phyloP scores from a whole-genome alignment of 2,113 vertebrate species.

The Microtus ochrogaster region DNA sequence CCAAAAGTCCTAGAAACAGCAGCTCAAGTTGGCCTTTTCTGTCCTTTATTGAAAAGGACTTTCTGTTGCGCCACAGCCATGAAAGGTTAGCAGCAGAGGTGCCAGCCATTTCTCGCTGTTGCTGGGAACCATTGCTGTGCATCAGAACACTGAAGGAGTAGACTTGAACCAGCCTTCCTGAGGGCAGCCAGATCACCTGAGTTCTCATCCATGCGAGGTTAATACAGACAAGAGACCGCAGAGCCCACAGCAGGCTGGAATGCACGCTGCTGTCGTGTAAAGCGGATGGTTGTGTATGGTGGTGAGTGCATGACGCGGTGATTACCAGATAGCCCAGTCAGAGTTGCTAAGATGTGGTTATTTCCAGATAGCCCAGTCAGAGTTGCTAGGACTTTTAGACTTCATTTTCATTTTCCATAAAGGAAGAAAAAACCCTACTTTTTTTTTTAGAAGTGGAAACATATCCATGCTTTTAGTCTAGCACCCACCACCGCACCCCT shows the following conservation, averaged over 20 bases:
- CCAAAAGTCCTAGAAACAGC: background rate
- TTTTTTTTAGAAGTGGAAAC: background rate
- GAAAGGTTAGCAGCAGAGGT: background rate
- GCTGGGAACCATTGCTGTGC: background rate
- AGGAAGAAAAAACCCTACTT: background rate
- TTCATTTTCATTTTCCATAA: conserved; percentile 48
- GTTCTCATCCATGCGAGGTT: background rate
- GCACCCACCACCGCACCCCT: background rate
- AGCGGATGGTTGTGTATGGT: background rate
- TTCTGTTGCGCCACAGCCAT: background rate
- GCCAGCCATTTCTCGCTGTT: background rate
- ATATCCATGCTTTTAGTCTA: background rate
- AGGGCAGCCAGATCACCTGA: background rate
- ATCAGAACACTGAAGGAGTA: background rate
- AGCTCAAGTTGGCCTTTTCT: conserved; percentile 14
- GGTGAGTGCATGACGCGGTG: background rate
- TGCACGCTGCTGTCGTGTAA: background rate
- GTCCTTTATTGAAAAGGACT: background rate
- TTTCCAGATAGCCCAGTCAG: conserved; percentile 32
- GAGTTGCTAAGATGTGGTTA: background rate
- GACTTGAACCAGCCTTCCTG: background rate
- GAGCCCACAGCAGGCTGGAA: background rate
- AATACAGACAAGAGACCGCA: background rate
- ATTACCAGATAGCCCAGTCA: conserved; percentile 32
- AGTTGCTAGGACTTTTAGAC: conserved; percentile 43